Evolutionary conservation across 2,797 vertebrate genomes (phyloP).

Genomic region (Clarias fuscus): DNA sequence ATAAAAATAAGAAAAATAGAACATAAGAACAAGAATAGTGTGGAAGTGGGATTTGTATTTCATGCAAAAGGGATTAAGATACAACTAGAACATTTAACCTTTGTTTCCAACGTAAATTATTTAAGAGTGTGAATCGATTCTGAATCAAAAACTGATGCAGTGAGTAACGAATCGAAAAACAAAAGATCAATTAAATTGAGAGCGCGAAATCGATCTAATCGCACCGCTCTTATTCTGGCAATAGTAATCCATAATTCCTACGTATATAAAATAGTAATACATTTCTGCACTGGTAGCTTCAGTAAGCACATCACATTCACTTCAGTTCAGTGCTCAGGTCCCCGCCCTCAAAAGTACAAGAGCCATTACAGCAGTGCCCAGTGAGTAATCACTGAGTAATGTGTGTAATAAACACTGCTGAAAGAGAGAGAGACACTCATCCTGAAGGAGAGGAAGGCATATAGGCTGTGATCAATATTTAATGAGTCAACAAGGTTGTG

Average conservation of each 20-base stretch:
- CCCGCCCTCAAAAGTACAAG: neutral
- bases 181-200: neutral
- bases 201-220: no score
- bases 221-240: neutral
- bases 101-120: no score
- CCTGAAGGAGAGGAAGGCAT: neutral
- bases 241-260: neutral
- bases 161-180: no score
- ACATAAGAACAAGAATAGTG: no score
- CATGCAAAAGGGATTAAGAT: no score
- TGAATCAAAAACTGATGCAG: no score
- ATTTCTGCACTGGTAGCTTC: neutral
- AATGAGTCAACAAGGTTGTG: conserved; percentile 12
- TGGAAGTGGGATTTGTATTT: no score
- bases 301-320: neutral
- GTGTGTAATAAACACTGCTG: neutral
- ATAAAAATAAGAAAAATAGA: no score
- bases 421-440: neutral
- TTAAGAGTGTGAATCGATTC: no score
- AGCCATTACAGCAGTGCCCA: neutral
- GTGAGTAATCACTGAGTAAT: conserved; percentile 2
- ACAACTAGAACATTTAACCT: no score
- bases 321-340: neutral
- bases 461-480: conserved; percentile 21
- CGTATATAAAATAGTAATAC: neutral